A percentile compares a stretch with the other conserved stretches of the same genome.
phyloP scores from a whole-genome alignment of 2,888 invertebrate genomes.

The Oxytorus armatus region DNA sequence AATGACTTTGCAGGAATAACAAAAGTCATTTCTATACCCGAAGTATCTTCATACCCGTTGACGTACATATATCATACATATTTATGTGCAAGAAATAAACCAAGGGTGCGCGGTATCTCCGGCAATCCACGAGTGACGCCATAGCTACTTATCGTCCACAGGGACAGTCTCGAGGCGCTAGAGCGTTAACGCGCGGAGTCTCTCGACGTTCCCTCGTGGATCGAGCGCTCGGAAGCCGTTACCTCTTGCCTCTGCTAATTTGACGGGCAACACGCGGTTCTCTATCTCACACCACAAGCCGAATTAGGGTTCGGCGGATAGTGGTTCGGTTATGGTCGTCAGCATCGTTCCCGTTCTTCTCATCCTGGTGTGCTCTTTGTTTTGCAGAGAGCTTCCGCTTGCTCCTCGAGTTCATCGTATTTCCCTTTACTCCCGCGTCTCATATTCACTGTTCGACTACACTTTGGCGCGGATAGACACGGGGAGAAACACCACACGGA shows the following conservation, averaged over 20 bases:
- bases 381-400: constrained; percentile 2
- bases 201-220: constrained; percentile 54
- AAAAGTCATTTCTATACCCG: neutral
- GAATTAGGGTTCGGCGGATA: constrained; percentile 56
- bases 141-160: constrained; percentile 50
- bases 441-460: constrained; percentile 56
- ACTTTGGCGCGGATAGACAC: constrained; percentile 48
- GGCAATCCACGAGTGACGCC: constrained; percentile 3
- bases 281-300: constrained; percentile 59
- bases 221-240: constrained; percentile 54
- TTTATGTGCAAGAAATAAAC: neutral
- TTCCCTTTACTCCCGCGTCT: constrained; percentile 24
- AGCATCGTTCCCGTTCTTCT: constrained; percentile 33
- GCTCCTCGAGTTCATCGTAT: neutral
- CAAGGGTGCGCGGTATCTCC: neutral
- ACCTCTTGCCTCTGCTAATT: constrained; percentile 66
- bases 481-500: constrained; percentile 8
- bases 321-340: constrained; percentile 49
- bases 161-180: constrained; percentile 45
- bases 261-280: constrained; percentile 69
- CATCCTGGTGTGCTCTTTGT: neutral
- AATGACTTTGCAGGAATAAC: neutral
- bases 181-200: constrained; percentile 49
- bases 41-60: neutral
- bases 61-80: neutral